Evolutionary conservation across 2,888 invertebrate genomes (phyloP).

Genomic region (Apotomis capreana): DNA sequence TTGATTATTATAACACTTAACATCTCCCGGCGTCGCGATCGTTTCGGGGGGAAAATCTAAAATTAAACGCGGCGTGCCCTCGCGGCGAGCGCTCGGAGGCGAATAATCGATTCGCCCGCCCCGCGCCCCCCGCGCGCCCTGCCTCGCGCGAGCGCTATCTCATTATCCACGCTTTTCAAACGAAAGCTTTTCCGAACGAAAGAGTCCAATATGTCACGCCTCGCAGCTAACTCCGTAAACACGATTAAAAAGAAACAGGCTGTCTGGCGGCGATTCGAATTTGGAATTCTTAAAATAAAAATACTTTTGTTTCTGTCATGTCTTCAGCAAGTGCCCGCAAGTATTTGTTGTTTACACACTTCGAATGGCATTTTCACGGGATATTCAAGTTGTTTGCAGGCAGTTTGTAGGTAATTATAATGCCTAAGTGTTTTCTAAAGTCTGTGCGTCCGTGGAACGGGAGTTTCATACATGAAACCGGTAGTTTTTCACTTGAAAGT

Average conservation of each 20-base stretch:
- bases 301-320: slow-evolving; percentile 68
- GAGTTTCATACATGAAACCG: slow-evolving; percentile 67
- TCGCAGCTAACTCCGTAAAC: slow-evolving; percentile 54
- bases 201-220: slow-evolving; percentile 47
- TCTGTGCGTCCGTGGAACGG: slow-evolving; percentile 62
- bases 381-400: slow-evolving; percentile 38
- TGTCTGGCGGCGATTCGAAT: slow-evolving; percentile 59
- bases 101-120: slow-evolving; percentile 79
- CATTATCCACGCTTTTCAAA: slow-evolving; percentile 70
- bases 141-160: slow-evolving; percentile 65
- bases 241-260: slow-evolving; percentile 50
- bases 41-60: slow-evolving; percentile 67
- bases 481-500: slow-evolving; percentile 62
- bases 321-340: slow-evolving; percentile 75
- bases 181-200: slow-evolving; percentile 61
- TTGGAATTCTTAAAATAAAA: slow-evolving; percentile 70
- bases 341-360: slow-evolving; percentile 56
- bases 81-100: slow-evolving; percentile 63
- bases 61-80: slow-evolving; percentile 60
- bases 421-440: slow-evolving; percentile 75
- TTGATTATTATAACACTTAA: slow-evolving; percentile 57
- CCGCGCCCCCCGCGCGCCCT: slow-evolving; percentile 48
- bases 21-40: slow-evolving; percentile 74
- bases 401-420: slow-evolving; percentile 51
- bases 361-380: slow-evolving; percentile 50